A percentile compares a stretch with the other conserved stretches of the same genome.
Evolutionary conservation across 2,888 invertebrate species (phyloP).

Genomic region (Cataglyphis rosenhaueri): DNA sequence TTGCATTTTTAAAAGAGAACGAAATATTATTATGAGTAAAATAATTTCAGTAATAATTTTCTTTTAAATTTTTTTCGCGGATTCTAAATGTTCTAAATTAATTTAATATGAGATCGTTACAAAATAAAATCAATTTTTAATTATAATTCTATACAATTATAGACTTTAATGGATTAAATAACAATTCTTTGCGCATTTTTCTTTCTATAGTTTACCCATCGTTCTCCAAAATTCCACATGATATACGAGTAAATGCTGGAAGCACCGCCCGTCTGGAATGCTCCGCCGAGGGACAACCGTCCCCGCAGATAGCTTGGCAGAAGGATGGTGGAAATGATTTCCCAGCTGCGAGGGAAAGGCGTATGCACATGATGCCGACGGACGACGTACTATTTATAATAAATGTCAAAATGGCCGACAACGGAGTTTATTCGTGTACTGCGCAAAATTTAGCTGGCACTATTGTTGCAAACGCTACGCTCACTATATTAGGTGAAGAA

Average conservation of each 20-base stretch:
- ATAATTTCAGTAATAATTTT: neutral
- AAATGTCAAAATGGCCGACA: slow-evolving; percentile 95
- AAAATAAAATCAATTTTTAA: neutral
- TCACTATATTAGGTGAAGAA: slow-evolving; percentile 89
- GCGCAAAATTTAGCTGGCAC: slow-evolving; percentile 96
- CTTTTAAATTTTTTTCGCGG: neutral
- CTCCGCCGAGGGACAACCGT: slow-evolving; percentile 95
- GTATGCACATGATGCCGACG: slow-evolving; percentile 96
- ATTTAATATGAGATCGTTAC: neutral
- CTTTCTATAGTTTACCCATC: slow-evolving; percentile 90
- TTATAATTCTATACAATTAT: neutral
- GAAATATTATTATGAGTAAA: neutral
- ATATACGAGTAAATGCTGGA: slow-evolving; percentile 94
- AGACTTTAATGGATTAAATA: neutral
- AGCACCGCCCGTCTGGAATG: slow-evolving; percentile 95
- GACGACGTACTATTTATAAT: slow-evolving; percentile 97
- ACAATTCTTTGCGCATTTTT: neutral
- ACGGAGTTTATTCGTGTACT: slow-evolving; percentile 97
- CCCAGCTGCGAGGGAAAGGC: slow-evolving; percentile 96
- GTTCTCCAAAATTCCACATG: slow-evolving; percentile 93
- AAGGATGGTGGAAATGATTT: slow-evolving; percentile 98
- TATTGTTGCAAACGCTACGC: slow-evolving; percentile 94
- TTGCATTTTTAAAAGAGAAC: neutral
- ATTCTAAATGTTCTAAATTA: neutral
- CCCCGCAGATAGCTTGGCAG: slow-evolving; percentile 95